phyloP scores from a whole-genome alignment of 2,797 vertebrate genomes.

The Sebastes cheni region DNA sequence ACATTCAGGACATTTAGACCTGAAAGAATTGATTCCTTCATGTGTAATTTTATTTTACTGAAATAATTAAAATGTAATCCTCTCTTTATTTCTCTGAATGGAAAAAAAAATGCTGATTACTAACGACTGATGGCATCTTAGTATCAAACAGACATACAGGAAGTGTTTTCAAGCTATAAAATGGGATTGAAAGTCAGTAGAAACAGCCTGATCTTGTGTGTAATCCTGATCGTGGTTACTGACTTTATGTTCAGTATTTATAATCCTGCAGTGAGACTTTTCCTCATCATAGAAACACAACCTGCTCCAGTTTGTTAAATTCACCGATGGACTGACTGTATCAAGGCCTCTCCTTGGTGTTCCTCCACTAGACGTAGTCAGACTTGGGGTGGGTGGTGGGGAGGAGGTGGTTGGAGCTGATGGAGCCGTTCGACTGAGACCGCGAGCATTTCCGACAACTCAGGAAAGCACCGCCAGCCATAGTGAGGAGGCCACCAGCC shows the following conservation, averaged over 20 bases:
- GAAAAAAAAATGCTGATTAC: neutral
- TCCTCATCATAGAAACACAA: neutral
- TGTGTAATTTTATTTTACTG: neutral
- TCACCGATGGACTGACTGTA: neutral
- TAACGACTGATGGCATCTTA: neutral
- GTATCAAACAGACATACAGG: neutral
- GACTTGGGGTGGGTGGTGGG: slow-evolving; percentile 75
- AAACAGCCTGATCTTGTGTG: neutral
- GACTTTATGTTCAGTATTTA: neutral
- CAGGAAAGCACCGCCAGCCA: slow-evolving; percentile 87
- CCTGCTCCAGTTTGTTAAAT: neutral
- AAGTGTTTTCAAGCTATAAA: neutral
- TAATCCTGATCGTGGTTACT: neutral
- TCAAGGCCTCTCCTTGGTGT: slow-evolving; percentile 63
- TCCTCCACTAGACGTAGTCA: slow-evolving; percentile 85
- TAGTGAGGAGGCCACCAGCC: slow-evolving; percentile 85
- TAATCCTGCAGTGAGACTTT: neutral
- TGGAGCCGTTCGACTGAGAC: slow-evolving; percentile 17
- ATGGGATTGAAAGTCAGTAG: neutral
- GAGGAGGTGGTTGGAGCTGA: slow-evolving; percentile 36
- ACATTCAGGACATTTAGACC: too few species aligned
- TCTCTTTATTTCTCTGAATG: neutral
- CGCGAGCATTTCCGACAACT: slow-evolving; percentile 81
- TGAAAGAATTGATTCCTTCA: neutral
- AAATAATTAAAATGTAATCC: neutral